Percentiles rank a stretch among this genome's conserved stretches.
phyloP scores from a whole-genome alignment of 2,797 vertebrate species.

The Cossypha caffra region DNA sequence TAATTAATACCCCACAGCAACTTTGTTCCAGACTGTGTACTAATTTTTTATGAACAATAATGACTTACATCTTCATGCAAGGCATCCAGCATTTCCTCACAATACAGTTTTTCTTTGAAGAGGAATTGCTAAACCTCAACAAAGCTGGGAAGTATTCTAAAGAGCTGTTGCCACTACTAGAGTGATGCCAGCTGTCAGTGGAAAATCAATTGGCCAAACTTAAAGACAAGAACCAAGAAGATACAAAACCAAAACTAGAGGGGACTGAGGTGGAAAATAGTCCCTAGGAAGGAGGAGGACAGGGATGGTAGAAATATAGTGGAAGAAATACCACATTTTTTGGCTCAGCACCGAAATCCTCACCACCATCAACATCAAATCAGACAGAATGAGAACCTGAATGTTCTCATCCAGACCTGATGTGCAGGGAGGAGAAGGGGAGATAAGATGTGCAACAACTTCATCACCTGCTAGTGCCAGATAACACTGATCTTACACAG shows the following conservation, averaged over 20 bases:
- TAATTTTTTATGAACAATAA: constrained; percentile 27
- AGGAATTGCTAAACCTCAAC: constrained; percentile 10
- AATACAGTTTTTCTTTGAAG: constrained; percentile 13
- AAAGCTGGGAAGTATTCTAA: not conserved
- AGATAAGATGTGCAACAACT: not conserved
- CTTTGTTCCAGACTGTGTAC: constrained; percentile 23
- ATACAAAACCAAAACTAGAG: not conserved
- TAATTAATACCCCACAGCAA: constrained; percentile 12
- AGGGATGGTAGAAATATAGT: not conserved
- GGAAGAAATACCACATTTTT: not conserved
- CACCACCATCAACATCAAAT: not conserved
- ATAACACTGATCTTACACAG: not conserved
- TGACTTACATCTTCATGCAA: not conserved
- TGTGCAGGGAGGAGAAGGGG: not conserved
- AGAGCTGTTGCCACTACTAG: not conserved
- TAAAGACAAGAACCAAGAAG: not conserved
- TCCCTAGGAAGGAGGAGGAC: not conserved
- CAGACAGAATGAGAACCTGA: not conserved
- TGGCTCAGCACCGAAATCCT: not conserved
- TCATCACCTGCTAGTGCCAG: not conserved
- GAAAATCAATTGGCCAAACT: not conserved
- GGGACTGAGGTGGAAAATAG: not conserved
- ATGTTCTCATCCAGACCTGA: not conserved
- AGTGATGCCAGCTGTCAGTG: not conserved
- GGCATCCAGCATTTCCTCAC: not conserved